phyloP scores from a whole-genome alignment of 2,113 vertebrate genomes.

The Acanthisitta chloris region DNA sequence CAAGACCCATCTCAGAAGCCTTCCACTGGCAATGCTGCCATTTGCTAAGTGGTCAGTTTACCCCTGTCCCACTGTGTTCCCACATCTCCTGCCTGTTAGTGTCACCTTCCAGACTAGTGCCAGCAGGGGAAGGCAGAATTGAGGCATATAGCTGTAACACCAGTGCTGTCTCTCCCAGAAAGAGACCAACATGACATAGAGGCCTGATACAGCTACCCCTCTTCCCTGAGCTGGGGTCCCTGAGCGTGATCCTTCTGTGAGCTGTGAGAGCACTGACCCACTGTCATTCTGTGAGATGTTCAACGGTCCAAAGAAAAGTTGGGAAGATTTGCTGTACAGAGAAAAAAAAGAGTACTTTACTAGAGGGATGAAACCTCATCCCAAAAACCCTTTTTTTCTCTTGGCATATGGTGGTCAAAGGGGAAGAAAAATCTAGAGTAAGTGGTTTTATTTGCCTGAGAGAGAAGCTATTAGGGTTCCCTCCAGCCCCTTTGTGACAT shows the following conservation, averaged over 20 bases:
- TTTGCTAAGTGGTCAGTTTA: accelerated
- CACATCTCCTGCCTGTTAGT: neutral
- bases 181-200: neutral
- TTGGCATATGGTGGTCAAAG: neutral
- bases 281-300: neutral
- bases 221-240: neutral
- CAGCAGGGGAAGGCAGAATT: neutral
- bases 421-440: neutral
- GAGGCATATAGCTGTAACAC: neutral
- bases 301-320: neutral
- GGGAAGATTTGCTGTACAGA: neutral
- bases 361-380: neutral
- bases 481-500: neutral
- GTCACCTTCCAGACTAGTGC: neutral
- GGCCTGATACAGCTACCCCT: neutral
- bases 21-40: neutral
- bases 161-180: neutral
- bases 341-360: neutral
- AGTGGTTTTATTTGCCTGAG: neutral
- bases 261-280: neutral
- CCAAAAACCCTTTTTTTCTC: neutral
- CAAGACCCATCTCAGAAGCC: neutral
- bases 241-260: neutral
- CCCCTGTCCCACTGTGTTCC: neutral
- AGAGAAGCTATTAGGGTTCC: neutral